Evolutionary conservation across 2,888 invertebrate species (phyloP), one percentile per base, ranked within the genome.

Genomic region (Dusona sp.): DNA sequence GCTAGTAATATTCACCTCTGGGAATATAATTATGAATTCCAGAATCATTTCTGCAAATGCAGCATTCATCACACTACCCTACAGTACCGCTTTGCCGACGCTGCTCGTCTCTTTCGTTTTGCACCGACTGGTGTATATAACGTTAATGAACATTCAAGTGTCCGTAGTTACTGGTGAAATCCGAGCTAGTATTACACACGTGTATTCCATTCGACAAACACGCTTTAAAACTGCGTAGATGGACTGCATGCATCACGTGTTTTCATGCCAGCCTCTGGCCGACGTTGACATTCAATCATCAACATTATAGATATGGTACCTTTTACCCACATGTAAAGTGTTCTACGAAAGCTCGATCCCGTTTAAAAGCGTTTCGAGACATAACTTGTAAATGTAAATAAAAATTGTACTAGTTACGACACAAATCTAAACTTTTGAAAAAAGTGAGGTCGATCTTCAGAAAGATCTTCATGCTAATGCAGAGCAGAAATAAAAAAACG

Each of bases 81-180:
- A 38, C 13, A 22, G 42, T n/a, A n/a, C 38, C 25, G 70, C 79
- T 57, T 64, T 79, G 83, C 79, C 68, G 54, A 83, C 79, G 70
- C 61, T 29, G 80, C 75, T 38, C 77, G 65, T 70, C 79, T 64
- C 83, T 68, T 77, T 68, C 65, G 73, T 67, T 70, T 36, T 51
- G 57, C 45, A 48, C 65, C 45, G 42, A 36, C 51, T 65, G 16
- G 51, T 33, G 38, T 67, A 45, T 57, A 61, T 79, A 19, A 9
- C 79, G 79, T 83, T 86, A 86, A 86, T 85, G 82, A 85, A 82
- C 85, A 83, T 83, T 83, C 83, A 54, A 80, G 86, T 86, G 68
- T 73, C 83, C 83, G 45, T 65, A 57, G 45, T 57, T 29, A 54
- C 72, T 25, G 65, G 79, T 67, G 77, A 68, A 80, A 48, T 25